A percentile compares a stretch with the other conserved stretches of the same genome.
Conservation (phyloP, 1,140 invertebrate genomes). For the Zaprionus inermis region DNA sequence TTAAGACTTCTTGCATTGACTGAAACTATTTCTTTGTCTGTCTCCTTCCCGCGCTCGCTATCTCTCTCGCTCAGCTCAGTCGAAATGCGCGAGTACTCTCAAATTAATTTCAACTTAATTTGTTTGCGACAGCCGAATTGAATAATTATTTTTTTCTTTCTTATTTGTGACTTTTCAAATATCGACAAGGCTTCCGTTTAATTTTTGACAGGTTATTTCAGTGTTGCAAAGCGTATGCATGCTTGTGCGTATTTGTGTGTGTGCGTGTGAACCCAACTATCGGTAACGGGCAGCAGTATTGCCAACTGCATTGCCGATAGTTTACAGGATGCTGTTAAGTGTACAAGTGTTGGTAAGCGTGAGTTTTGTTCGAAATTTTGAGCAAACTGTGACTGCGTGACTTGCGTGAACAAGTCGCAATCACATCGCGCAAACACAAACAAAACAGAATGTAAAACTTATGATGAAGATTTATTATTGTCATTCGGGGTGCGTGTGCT, state of each 20-base stretch:
- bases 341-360: slow-evolving; percentile 71
- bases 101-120: not conserved
- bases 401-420: slow-evolving; percentile 4
- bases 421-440: not conserved
- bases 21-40: slow-evolving; percentile 4
- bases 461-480: no score
- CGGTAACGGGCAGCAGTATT: not conserved
- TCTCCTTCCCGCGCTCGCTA: not conserved
- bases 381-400: not conserved
- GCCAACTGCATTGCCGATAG: not conserved
- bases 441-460: not conserved
- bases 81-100: not conserved
- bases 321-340: slow-evolving; percentile 16
- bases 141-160: not conserved
- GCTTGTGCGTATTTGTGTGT: not conserved
- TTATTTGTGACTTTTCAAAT: not conserved
- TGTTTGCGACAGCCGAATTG: not conserved
- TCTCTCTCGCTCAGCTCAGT: not conserved
- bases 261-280: slow-evolving; percentile 11
- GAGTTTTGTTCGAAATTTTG: slow-evolving; percentile 53
- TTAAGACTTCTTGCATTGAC: slow-evolving; percentile 28
- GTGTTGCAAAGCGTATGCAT: slow-evolving; percentile 19
- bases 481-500: slow-evolving; percentile 3
- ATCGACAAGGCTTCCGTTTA: not conserved
- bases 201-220: slow-evolving; percentile 39